phyloP scores from a whole-genome alignment of 64 coral and sea anemone genomes.

The Montipora foliosa region DNA sequence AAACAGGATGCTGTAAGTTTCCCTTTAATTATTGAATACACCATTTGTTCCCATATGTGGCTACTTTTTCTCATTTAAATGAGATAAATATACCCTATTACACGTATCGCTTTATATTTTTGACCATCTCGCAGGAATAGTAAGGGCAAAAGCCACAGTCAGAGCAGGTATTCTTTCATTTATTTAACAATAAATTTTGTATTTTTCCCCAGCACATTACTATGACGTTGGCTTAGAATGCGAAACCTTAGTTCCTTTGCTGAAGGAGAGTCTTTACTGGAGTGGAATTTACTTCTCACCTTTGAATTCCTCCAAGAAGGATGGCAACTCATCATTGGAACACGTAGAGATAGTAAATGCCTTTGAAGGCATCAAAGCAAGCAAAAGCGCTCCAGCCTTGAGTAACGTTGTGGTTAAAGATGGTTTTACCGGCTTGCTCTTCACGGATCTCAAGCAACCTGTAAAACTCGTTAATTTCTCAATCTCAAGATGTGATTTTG shows the following conservation, averaged over 20 bases:
- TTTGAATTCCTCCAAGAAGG: background rate
- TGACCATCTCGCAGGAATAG: background rate
- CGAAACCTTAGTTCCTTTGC: slow-evolving; percentile 34
- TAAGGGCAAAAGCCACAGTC: background rate
- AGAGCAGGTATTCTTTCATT: background rate
- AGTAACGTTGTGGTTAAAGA: slow-evolving; percentile 47
- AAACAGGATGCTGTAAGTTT: slow-evolving; percentile 21
- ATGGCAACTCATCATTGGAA: slow-evolving; percentile 22
- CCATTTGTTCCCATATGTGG: too few relatives aligned
- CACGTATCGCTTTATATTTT: background rate
- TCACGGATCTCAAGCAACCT: slow-evolving; percentile 27
- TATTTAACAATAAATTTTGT: background rate
- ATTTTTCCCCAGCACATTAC: background rate
- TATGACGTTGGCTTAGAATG: slow-evolving; percentile 77
- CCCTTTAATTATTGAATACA: too few relatives aligned
- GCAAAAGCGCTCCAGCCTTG: slow-evolving; percentile 44
- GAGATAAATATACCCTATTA: background rate
- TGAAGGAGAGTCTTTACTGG: slow-evolving; percentile 58
- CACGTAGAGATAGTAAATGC: slow-evolving; percentile 71
- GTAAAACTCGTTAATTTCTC: background rate
- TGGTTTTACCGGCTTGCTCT: slow-evolving; percentile 34
- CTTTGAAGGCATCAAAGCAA: slow-evolving; percentile 49
- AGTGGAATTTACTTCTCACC: slow-evolving; percentile 65
- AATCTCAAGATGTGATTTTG: background rate
- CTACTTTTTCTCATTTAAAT: background rate